Evolutionary conservation across 2,797 vertebrate genomes (phyloP), one percentile per base, ranked within the genome.

Genomic region (Gambusia yucatana): DNA sequence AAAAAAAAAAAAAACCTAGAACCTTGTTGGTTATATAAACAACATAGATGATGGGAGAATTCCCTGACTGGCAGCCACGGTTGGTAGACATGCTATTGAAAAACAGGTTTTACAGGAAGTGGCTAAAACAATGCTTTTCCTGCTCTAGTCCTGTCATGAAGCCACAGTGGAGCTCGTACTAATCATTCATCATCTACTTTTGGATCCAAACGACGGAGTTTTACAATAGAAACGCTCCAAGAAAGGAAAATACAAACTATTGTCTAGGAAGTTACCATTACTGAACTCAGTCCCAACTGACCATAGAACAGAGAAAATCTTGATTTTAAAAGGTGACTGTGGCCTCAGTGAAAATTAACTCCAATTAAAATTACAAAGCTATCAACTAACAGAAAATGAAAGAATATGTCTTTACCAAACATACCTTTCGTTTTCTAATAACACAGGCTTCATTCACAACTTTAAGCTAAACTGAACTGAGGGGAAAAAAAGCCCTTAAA

Each of bases 61-160:
- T 78, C 84, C 41, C 75, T 80, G 81, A 91, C 74, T 67, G 30
- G 59, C 33, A 77, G 75, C 36, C 67, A 59, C 43, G 77, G 61
- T 44, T 6, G 76, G 75, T 77, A 86, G 80, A 77, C 81, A 85
- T 79, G 77, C 88, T 41, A 86, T 76, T 85, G 91, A 91, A 88
- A 91, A 95, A 95, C 94, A 5, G 73, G 94, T 95, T 95, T 61
- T 88, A 84, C 95, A 94, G 93, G 94, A 95, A 94, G 82, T 77
- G 73, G 48, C 83, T 84, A 81, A 93, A 92, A 94, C 91, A 92
- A 93, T 90, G 89, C 72, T 73, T 84, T 89, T 86, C 90, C 86
- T 88, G 73, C 76, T 85, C 76, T 10, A 3, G 46, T 14, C 85
- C 84, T 77, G 89, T 85, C 85, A 81, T 65, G 36, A 61, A 76